Base-by-base conservation (phyloP, 2,113 vertebrate species). In the Prunella himalayana region DNA sequence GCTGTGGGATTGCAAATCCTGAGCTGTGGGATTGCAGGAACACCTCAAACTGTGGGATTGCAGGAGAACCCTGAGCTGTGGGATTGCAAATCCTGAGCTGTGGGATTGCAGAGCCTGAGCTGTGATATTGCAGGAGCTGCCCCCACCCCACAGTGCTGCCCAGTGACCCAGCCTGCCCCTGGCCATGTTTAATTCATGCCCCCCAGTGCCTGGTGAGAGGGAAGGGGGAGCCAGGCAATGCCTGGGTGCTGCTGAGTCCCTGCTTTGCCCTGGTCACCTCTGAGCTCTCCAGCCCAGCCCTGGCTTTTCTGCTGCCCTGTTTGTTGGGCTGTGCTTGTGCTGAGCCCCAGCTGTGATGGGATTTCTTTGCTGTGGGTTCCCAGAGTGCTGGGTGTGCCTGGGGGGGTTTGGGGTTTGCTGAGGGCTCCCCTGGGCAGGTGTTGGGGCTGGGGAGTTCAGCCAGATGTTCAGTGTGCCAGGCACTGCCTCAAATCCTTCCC, bases 161-260 rank as follows among this genome's bases (percentile, higher is more conserved):
- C 39, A 3, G 33, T 37, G 27, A 14, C 27, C 56, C 31, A 6
- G 5, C 21, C 44, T 5, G 1, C 1, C 10, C 12, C 72, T 24
- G 44, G 42, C 57, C 10, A 0, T 16, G 13, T 15, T 33, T 15
- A 10, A 3, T 25, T 35, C 17, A 0, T 15, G n/a, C 9, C 44
- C n/a, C 18, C 7, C 10, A 41, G 25, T 23, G 42, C 31, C 56
- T 33, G 73, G 12, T 7, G 45, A 25, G 57, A 20, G 35, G 28
- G 9, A 10, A 6, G 15, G 15, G 71, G 54, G 2, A 22, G 11
- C 42, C 54, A 6, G 6, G 31, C 20, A 12, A 1, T 17, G 16
- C 39, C 15, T 23, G 35, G 35, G 6, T 21, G 22, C 8, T 1
- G 4, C 9, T 11, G 51, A 15, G 11, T 76, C 35, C 44, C 44